These are phyloP conservation scores for Diadumene lineata DNA, from an alignment of 92 coral and sea anemone species.

Conservation along the genomic window DNA sequence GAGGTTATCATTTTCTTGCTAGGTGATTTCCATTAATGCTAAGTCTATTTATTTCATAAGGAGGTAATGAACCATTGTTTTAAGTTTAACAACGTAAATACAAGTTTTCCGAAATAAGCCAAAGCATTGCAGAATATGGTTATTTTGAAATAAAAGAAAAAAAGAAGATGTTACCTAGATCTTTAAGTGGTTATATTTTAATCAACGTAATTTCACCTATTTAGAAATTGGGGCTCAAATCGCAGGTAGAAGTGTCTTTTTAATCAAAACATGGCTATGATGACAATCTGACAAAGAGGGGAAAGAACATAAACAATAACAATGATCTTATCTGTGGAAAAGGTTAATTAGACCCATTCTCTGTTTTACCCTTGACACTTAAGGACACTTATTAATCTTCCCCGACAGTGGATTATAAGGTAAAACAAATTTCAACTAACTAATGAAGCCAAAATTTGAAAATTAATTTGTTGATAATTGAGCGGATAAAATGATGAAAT, in stretches of 20 bases:
- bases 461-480: neutral
- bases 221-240: neutral
- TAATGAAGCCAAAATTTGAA: neutral
- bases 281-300: constrained; percentile 24
- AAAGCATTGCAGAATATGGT: no score
- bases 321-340: constrained; percentile 29
- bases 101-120: no score
- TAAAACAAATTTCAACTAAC: neutral
- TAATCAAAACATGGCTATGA: constrained; percentile 21
- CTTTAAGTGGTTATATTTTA: neutral
- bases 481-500: neutral
- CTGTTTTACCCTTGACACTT: neutral
- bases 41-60: no score
- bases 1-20: no score
- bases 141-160: neutral
- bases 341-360: constrained; percentile 23
- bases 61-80: no score
- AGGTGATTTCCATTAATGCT: no score
- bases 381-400: constrained; percentile 3
- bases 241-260: constrained; percentile 17
- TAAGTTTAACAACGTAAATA: no score
- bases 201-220: neutral
- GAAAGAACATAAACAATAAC: constrained; percentile 15
- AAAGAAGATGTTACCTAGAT: neutral
- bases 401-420: constrained; percentile 1